These are phyloP conservation scores for Fundulus diaphanus DNA, from an alignment of 2,797 vertebrate genomes.

Conservation along the genomic window DNA sequence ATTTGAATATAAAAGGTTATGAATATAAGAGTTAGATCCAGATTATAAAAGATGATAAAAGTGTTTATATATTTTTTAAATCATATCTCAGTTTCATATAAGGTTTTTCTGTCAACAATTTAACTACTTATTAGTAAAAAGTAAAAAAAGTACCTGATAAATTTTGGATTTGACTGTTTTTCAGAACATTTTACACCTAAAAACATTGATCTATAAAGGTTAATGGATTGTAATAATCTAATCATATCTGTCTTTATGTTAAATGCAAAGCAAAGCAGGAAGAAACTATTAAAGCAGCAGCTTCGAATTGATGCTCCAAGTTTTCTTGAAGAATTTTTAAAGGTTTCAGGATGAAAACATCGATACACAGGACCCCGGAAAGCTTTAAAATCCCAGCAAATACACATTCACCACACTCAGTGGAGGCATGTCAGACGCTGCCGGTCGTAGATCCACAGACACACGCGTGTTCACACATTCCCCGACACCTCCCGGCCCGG, in stretches of 20 bases:
- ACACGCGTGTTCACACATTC: conserved; percentile 29
- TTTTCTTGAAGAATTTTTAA: conserved; percentile 11
- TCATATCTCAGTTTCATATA: not conserved
- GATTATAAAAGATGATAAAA: not conserved
- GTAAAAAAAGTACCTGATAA: not conserved
- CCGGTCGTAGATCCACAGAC: conserved; percentile 6
- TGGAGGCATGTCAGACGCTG: conserved; percentile 2
- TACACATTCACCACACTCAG: not conserved
- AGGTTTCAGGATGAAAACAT: conserved; percentile 3
- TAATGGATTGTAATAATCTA: not conserved
- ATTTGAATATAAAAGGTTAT: conserved; percentile 2
- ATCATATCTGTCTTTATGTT: not conserved
- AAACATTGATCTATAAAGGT: not conserved
- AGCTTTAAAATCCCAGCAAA: conserved; percentile 22
- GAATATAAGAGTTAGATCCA: conserved; percentile 2
- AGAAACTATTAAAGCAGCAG: conserved; percentile 11
- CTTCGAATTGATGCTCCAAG: not conserved
- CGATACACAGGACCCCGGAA: not conserved
- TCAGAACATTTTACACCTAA: not conserved
- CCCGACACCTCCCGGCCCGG: conserved; percentile 27
- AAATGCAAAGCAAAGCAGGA: not conserved
- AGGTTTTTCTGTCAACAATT: not conserved
- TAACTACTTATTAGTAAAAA: not conserved
- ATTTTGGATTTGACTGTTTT: not conserved
- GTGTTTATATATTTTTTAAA: not conserved